A percentile compares a stretch with the other conserved stretches of the same genome.
Conservation (phyloP, 1,140 invertebrate genomes). For the Atta colombica region DNA sequence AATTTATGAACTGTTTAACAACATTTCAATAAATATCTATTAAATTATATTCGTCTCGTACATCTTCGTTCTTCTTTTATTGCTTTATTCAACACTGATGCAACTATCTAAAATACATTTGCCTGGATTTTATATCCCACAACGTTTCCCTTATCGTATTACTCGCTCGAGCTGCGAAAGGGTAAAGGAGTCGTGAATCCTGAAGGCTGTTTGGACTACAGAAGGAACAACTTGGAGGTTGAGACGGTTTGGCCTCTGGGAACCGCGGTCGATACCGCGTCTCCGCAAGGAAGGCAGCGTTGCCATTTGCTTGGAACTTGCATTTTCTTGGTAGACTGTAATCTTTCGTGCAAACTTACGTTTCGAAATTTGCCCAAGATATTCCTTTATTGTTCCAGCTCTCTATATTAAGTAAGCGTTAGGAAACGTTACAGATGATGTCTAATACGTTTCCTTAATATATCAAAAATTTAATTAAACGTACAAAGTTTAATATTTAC, state of each 20-base stretch:
- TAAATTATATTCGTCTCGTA: background rate
- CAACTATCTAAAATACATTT: conserved; percentile 24
- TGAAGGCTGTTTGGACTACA: conserved; percentile 60
- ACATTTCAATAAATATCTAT: background rate
- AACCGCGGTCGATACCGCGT: conserved; percentile 80
- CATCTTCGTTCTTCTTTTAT: background rate
- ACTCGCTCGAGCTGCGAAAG: conserved; percentile 64
- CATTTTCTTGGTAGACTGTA: conserved; percentile 72
- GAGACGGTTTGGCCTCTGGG: conserved; percentile 77
- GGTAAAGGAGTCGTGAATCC: conserved; percentile 71
- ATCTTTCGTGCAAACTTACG: background rate
- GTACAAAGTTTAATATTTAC: background rate
- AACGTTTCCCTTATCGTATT: conserved; percentile 51
- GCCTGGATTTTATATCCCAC: conserved; percentile 40
- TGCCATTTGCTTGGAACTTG: conserved; percentile 79
- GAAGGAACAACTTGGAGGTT: conserved; percentile 75
- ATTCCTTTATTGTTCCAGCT: background rate
- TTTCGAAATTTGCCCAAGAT: conserved; percentile 3
- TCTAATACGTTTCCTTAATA: background rate
- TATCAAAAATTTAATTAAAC: background rate
- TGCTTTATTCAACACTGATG: conserved; percentile 12
- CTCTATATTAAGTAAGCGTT: background rate
- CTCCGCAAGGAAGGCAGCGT: conserved; percentile 74
- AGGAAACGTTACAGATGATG: background rate
- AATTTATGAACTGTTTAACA: conserved; percentile 16